A percentile compares a stretch with the other conserved stretches of the same genome.
Conservation (phyloP, 2,797 vertebrate species). For the Enteromius argenteus region DNA sequence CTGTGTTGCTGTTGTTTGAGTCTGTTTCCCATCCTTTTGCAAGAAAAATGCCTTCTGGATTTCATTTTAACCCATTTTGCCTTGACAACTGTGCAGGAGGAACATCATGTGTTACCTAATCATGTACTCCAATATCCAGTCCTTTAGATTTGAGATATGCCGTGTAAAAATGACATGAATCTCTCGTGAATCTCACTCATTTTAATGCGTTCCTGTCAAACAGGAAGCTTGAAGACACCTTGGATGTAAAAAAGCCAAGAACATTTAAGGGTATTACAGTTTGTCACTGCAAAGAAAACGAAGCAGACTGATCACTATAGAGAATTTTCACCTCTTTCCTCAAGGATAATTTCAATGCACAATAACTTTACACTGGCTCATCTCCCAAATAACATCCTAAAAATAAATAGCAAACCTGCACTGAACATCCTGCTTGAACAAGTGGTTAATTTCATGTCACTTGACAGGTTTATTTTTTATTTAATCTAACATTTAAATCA, state of each 20-base stretch:
- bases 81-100: constrained; percentile 3
- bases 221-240: constrained; percentile 25
- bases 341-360: constrained; percentile 32
- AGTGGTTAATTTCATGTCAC: constrained; percentile 10
- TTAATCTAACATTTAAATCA: constrained; percentile 24
- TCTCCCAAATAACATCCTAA: constrained; percentile 21
- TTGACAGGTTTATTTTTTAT: constrained; percentile 31
- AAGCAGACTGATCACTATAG: neutral
- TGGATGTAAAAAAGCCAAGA: constrained; percentile 17
- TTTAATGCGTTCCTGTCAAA: constrained; percentile 26
- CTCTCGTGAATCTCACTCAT: constrained; percentile 7
- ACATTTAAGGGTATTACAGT: constrained; percentile 5
- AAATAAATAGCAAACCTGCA: constrained; percentile 39
- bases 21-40: neutral
- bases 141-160: constrained; percentile 15
- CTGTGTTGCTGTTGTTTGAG: constrained; percentile 23
- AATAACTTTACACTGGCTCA: constrained; percentile 24
- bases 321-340: constrained; percentile 4
- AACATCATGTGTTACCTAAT: neutral
- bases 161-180: constrained; percentile 19
- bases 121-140: constrained; percentile 58
- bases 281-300: constrained; percentile 19
- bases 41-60: neutral
- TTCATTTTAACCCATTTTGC: neutral
- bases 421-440: constrained; percentile 38